A percentile compares a stretch with the other conserved stretches of the same genome.
Conservation (phyloP, 2,797 vertebrate species). For the Halcyon badia region DNA sequence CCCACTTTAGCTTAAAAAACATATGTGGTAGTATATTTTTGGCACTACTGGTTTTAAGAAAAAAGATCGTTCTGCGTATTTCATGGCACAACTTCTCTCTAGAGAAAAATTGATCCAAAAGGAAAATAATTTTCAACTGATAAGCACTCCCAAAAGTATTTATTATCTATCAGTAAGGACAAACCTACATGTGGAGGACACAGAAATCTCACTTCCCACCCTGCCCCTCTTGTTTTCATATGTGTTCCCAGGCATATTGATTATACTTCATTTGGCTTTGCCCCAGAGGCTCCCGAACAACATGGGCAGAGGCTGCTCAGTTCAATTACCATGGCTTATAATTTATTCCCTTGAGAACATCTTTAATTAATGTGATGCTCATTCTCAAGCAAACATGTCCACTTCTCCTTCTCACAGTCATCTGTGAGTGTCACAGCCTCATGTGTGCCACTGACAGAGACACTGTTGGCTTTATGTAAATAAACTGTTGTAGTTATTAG, state of each 20-base stretch:
- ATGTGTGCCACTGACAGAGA: neutral
- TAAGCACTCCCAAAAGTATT: neutral
- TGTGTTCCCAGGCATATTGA: conserved; percentile 6
- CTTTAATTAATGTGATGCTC: neutral
- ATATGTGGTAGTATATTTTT: neutral
- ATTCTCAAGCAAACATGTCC: neutral
- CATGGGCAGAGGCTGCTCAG: neutral
- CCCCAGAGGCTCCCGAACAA: neutral
- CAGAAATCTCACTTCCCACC: neutral
- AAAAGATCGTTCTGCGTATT: neutral
- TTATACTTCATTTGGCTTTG: conserved; percentile 3
- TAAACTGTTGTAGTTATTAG: neutral
- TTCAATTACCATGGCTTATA: neutral
- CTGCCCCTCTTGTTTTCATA: neutral
- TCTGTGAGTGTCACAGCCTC: neutral
- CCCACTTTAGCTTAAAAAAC: neutral
- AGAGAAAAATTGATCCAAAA: neutral
- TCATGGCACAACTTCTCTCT: neutral
- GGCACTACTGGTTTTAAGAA: neutral
- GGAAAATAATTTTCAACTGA: neutral
- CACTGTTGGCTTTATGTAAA: neutral
- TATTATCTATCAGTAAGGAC: neutral
- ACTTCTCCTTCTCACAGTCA: neutral
- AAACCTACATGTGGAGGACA: neutral
- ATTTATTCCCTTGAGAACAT: neutral